Evolutionary conservation across 2,888 invertebrate species (phyloP), one percentile per base, ranked within the genome.

Genomic region (Tromatobia lineatoria): DNA sequence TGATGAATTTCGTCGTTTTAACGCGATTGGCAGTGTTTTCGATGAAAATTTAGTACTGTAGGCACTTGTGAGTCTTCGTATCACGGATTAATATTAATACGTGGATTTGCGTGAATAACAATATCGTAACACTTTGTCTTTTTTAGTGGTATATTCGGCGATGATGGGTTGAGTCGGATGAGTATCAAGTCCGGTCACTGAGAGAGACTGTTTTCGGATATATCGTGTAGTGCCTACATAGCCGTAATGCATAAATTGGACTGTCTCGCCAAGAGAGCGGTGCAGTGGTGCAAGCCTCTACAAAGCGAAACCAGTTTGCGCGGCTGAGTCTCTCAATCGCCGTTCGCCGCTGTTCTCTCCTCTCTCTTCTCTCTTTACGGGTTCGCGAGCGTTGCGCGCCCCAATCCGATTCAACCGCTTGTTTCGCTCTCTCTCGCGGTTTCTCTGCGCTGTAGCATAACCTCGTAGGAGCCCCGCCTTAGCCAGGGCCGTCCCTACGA

Each of bases 191-290:
- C 83, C 84, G 82, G 85, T 80, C 81, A 81, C 87, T 80, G 86
- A 82, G 87, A 85, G 86, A 85, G 84, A 86, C 78, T 74, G 70
- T 88, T 84, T 85, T 86, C 81, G 82, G 86, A 78, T 83, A 86
- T 85, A 90, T 90, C 92, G 90, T 93, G 91, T 91, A 91, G 93
- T 93, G 93, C 93, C 93, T 94, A 93, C 93, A 94, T 94, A 94
- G 93, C 93, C 93, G 93, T 93, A 91, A 93, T 93, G 92, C 93
- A 94, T 94, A 93, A 94, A 93, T 93, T 93, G 93, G 93, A 94
- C 93, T 94, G 93, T 90, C 92, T 92, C 89, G 90, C 90, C 91
- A 91, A 91, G 91, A 90, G 91, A 91, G 90, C 91, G 92, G 90
- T 92, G 93, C 93, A 93, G 90, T 90, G 92, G 91, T 93, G 92